Evolutionary conservation across 35 echinoderm and acorn worm genomes (phyloP).

Genomic region (Patiria miniata): DNA sequence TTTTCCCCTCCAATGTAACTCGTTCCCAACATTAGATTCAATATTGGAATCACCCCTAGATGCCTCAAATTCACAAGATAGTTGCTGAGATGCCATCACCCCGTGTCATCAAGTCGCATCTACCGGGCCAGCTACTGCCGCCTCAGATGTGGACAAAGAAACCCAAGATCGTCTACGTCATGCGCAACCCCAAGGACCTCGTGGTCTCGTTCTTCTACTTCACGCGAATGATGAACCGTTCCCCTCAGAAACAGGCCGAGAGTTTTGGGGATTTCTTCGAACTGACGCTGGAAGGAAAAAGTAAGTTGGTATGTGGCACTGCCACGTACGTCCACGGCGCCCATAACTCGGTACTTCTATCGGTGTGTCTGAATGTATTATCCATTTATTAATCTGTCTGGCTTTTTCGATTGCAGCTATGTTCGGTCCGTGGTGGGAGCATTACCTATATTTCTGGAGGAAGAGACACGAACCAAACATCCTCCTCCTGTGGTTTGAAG

Average conservation of each 20-base stretch:
- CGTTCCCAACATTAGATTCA: no score
- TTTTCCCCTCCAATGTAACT: no score
- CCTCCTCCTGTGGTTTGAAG: conserved; percentile 48
- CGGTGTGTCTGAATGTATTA: no score
- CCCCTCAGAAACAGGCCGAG: not conserved
- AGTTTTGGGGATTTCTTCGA: not conserved
- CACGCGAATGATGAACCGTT: no score
- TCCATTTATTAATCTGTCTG: no score
- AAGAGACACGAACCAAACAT: conserved; percentile 56
- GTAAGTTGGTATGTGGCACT: no score
- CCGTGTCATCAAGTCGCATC: conserved; percentile 29
- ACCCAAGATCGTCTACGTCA: conserved; percentile 47
- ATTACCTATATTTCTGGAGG: conserved; percentile 62
- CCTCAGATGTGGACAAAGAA: conserved; percentile 8
- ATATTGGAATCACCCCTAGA: no score
- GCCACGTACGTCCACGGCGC: no score
- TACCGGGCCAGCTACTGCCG: not conserved
- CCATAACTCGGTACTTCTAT: no score
- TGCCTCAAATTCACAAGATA: not conserved
- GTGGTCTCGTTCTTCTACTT: conserved; percentile 51
- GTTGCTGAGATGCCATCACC: conserved; percentile 12
- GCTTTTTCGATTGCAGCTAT: conserved; percentile 48
- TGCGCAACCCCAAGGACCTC: conserved; percentile 52
- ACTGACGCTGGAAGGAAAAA: not conserved
- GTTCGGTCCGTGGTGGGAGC: conserved; percentile 53